Conservation (phyloP, 2,888 invertebrate species). For the Drosophila peninsularis region DNA sequence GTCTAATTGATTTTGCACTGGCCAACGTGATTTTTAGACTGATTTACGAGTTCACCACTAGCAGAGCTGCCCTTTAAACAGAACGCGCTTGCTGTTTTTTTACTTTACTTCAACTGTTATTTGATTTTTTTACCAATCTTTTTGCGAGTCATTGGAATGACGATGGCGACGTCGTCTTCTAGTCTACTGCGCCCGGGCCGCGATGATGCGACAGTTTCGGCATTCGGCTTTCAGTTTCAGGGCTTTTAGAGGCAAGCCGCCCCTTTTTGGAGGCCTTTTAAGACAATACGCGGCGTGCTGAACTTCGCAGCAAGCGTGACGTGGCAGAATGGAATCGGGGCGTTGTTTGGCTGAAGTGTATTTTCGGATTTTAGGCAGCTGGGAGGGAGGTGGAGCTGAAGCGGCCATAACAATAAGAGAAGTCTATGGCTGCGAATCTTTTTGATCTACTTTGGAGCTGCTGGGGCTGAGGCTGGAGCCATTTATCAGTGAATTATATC, state of each 20-base stretch:
- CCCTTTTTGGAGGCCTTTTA: constrained; percentile 65
- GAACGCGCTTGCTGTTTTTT: constrained; percentile 19
- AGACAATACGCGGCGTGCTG: constrained; percentile 71
- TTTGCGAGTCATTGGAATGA: constrained; percentile 43
- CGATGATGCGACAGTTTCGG: constrained; percentile 72
- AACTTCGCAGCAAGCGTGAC: constrained; percentile 78
- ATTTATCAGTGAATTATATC: constrained; percentile 75
- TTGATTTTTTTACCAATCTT: constrained; percentile 11
- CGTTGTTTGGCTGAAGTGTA: constrained; percentile 54
- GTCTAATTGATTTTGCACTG: constrained; percentile 73
- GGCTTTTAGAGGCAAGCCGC: constrained; percentile 63
- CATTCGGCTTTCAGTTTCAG: constrained; percentile 44
- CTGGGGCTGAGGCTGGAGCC: constrained; percentile 37
- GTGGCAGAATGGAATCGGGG: constrained; percentile 48
- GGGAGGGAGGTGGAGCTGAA: not conserved
- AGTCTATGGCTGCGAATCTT: constrained; percentile 67
- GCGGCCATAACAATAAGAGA: constrained; percentile 37
- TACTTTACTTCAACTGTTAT: not conserved
- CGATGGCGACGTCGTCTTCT: constrained; percentile 67
- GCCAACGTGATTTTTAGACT: constrained; percentile 53
- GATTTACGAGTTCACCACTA: constrained; percentile 31
- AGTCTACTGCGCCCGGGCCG: constrained; percentile 68
- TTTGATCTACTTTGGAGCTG: constrained; percentile 73
- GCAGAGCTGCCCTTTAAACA: constrained; percentile 18
- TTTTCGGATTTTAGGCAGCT: constrained; percentile 48